phyloP scores from a whole-genome alignment of 2,113 vertebrate genomes.

The Platycercus adscitus region DNA sequence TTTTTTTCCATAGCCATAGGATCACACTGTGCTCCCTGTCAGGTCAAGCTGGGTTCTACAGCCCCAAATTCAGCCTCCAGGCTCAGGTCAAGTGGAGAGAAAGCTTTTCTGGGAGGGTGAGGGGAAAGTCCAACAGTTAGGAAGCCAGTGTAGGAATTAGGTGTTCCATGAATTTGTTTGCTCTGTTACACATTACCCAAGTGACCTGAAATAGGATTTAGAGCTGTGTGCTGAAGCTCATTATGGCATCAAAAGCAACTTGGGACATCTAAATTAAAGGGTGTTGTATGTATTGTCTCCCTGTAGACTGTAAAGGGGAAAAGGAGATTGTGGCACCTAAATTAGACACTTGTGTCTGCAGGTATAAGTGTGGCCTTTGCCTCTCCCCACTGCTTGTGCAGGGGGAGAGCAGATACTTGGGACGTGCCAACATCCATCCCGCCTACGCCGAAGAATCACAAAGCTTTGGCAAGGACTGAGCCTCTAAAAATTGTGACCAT shows the following conservation, averaged over 20 bases:
- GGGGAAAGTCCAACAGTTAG: not conserved
- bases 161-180: not conserved
- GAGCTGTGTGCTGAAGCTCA: not conserved
- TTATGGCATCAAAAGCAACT: not conserved
- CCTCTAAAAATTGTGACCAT: not conserved
- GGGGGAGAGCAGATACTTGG: not conserved
- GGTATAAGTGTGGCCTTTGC: not conserved
- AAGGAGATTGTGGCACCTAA: not conserved
- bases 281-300: not conserved
- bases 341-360: not conserved
- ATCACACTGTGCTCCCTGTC: not conserved
- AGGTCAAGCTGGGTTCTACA: not conserved
- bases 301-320: not conserved
- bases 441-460: fast-evolving
- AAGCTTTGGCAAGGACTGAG: not conserved
- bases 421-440: fast-evolving
- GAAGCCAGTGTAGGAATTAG: not conserved
- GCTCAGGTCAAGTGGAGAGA: fast-evolving
- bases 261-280: not conserved
- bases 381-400: not conserved
- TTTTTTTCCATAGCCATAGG: not conserved
- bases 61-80: not conserved
- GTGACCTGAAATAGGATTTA: not conserved
- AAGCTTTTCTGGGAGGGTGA: not conserved
- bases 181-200: not conserved